phyloP scores from a whole-genome alignment of 2,888 invertebrate genomes.

The Xanthostigma xanthostigma region DNA sequence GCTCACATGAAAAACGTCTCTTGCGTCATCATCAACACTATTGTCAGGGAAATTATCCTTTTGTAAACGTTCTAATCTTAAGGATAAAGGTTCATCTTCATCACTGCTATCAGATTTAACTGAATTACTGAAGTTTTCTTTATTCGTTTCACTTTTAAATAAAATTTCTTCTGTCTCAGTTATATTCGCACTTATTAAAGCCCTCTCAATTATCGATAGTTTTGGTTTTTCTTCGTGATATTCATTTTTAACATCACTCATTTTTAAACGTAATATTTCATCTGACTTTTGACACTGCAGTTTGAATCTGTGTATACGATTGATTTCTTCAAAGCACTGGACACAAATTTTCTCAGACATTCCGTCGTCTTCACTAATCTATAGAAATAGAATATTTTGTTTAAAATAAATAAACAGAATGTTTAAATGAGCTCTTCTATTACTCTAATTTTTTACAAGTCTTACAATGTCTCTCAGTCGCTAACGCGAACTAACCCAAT shows the following conservation, averaged over 20 bases:
- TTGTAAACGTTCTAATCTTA: background rate
- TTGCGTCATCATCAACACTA: background rate
- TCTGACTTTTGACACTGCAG: conserved; percentile 32
- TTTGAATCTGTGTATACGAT: conserved; percentile 31
- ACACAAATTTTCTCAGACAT: conserved; percentile 32
- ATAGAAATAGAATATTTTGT: background rate
- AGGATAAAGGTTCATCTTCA: background rate
- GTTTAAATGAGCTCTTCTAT: too few species aligned
- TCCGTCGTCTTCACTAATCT: conserved; percentile 27
- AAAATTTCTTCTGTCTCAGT: background rate
- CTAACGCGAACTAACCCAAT: too few species aligned
- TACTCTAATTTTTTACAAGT: too few species aligned
- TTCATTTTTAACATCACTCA: too few species aligned
- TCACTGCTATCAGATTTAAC: background rate
- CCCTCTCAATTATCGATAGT: background rate
- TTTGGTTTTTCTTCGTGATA: background rate
- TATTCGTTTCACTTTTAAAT: background rate
- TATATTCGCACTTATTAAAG: background rate
- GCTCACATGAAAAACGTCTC: too few species aligned
- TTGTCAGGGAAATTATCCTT: background rate
- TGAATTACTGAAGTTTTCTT: background rate
- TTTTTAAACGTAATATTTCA: conserved; percentile 21
- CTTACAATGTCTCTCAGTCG: too few species aligned
- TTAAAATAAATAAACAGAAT: background rate
- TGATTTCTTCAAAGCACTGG: conserved; percentile 29